A percentile compares a stretch with the other conserved stretches of the same genome.
These are phyloP conservation scores for Anabacerthia variegaticeps DNA, from an alignment of 2,797 vertebrate genomes.

Conservation along the genomic window DNA sequence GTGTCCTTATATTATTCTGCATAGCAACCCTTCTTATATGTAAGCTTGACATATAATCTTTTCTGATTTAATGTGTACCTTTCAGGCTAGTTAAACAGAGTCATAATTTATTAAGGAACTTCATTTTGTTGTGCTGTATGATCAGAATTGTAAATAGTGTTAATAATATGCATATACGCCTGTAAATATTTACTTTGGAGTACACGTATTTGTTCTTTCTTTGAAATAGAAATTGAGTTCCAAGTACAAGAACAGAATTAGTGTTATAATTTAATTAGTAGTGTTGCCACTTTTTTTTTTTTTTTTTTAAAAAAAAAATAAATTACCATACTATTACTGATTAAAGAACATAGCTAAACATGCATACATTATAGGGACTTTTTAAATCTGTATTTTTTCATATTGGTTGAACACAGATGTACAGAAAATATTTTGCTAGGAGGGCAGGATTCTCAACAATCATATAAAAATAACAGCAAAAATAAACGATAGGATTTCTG, in stretches of 20 bases:
- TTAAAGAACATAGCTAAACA: slow-evolving; percentile 1
- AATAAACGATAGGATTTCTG: background rate
- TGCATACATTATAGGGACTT: background rate
- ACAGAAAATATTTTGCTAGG: background rate
- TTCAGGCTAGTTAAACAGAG: background rate
- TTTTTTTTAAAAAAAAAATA: background rate
- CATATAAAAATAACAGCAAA: background rate
- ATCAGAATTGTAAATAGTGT: background rate
- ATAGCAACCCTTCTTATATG: background rate
- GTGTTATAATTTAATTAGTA: slow-evolving; percentile 45
- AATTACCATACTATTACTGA: slow-evolving; percentile 4
- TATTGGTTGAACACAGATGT: background rate
- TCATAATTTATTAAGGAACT: background rate
- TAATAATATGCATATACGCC: background rate
- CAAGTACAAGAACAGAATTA: background rate
- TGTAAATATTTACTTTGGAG: background rate
- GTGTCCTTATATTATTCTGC: background rate
- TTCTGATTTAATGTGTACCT: background rate
- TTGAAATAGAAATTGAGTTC: background rate
- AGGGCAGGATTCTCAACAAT: background rate
- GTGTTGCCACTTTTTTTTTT: background rate
- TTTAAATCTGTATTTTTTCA: background rate
- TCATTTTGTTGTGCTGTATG: background rate
- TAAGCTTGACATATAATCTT: background rate
- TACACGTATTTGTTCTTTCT: background rate